phyloP scores from a whole-genome alignment of 2,888 invertebrate species.

The Sphaerophoria taeniata region DNA sequence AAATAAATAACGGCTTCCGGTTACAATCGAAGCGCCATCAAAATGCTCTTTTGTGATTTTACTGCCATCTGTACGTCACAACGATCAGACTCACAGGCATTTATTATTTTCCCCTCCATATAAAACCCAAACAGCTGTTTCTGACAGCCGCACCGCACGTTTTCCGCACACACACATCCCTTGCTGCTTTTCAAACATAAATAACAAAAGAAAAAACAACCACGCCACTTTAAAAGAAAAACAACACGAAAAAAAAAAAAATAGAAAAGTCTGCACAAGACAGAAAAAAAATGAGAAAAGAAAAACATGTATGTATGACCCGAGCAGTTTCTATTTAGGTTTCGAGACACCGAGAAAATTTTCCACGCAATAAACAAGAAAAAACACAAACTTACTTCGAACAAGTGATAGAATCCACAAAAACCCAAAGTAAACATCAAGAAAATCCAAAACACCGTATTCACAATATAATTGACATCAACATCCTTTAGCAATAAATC shows the following conservation, averaged over 20 bases:
- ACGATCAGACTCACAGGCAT: neutral
- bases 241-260: slow-evolving; percentile 50
- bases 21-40: no score
- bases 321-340: slow-evolving; percentile 21
- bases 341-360: neutral
- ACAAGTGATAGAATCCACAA: slow-evolving; percentile 80
- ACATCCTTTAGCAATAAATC: slow-evolving; percentile 81
- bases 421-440: slow-evolving; percentile 79
- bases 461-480: slow-evolving; percentile 80
- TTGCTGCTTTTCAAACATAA: neutral
- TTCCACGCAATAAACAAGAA: neutral
- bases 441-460: slow-evolving; percentile 82
- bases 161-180: neutral
- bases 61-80: slow-evolving; percentile 2
- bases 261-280: slow-evolving; percentile 33
- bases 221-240: slow-evolving; percentile 23
- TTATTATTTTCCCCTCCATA: neutral
- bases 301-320: no score
- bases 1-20: slow-evolving; percentile 14
- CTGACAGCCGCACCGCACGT: slow-evolving; percentile 33
- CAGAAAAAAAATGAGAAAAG: slow-evolving; percentile 14
- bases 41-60: neutral
- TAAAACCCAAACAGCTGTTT: slow-evolving; percentile 49
- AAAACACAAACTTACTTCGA: slow-evolving; percentile 78
- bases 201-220: slow-evolving; percentile 3